phyloP scores from a whole-genome alignment of 2,113 vertebrate species.

The Scortum barcoo region DNA sequence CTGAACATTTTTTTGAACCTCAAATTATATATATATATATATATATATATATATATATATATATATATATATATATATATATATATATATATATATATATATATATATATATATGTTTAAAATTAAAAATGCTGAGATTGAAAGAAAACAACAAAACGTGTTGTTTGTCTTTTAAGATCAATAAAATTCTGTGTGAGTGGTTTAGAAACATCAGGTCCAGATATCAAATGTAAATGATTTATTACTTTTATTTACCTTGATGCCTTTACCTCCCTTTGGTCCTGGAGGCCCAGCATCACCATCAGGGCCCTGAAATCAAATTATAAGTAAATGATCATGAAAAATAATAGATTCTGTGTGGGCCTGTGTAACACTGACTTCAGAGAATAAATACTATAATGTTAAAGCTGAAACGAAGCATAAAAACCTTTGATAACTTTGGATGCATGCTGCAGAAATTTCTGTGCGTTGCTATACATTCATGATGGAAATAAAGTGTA shows the following conservation, averaged over 20 bases:
- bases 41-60: too few relatives aligned
- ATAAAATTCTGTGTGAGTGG: too few relatives aligned
- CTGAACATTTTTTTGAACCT: too few relatives aligned
- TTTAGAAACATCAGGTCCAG: background rate
- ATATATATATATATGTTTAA: too few relatives aligned
- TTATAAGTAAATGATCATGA: background rate
- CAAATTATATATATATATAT: too few relatives aligned
- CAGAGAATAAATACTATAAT: background rate
- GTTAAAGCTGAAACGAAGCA: background rate
- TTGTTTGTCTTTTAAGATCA: too few relatives aligned
- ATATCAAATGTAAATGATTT: background rate
- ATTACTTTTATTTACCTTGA: conserved; percentile 71
- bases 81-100: too few relatives aligned
- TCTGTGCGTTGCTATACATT: background rate
- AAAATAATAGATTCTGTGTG: background rate
- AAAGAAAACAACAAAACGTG: too few relatives aligned
- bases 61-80: too few relatives aligned
- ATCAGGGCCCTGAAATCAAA: conserved; percentile 70
- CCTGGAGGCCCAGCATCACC: conserved; percentile 70
- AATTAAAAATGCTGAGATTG: background rate
- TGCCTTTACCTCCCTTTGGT: conserved; percentile 73
- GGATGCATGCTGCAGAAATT: background rate
- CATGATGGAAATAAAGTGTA: background rate
- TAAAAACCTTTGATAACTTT: background rate
- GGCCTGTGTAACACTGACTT: background rate